Conservation (phyloP, 2,797 vertebrate genomes). For the Choloepus didactylus region DNA sequence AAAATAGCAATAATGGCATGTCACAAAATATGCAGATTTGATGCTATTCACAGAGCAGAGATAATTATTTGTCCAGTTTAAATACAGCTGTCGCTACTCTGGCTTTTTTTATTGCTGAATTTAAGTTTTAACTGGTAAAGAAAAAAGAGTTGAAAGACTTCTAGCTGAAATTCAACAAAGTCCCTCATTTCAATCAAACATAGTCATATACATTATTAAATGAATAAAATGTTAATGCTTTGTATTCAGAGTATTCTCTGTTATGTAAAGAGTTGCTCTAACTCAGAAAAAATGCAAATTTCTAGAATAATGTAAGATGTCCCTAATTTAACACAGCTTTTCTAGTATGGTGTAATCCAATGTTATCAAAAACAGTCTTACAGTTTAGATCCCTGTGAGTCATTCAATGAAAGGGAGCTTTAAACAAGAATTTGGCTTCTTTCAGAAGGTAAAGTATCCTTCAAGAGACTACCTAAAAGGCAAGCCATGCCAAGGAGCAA, state of each 20-base stretch:
- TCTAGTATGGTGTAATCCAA: neutral
- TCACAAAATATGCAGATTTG: slow-evolving; percentile 12
- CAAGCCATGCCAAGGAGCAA: neutral
- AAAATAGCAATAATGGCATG: slow-evolving; percentile 42
- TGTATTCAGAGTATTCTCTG: neutral
- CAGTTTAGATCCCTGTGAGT: neutral
- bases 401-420: neutral
- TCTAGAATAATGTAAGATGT: neutral
- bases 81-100: slow-evolving; percentile 21
- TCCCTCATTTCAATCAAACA: slow-evolving; percentile 47
- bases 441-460: neutral
- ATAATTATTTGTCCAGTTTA: slow-evolving; percentile 65
- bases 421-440: neutral
- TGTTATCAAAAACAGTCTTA: neutral
- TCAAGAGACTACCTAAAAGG: neutral
- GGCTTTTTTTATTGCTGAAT: slow-evolving; percentile 31
- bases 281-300: slow-evolving; percentile 13
- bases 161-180: slow-evolving; percentile 51
- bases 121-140: slow-evolving; percentile 66
- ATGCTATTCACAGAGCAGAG: slow-evolving; percentile 13
- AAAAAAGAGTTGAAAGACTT: neutral
- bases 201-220: neutral
- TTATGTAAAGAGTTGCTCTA: slow-evolving; percentile 8
- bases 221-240: slow-evolving; percentile 42
- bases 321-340: neutral